phyloP scores from a whole-genome alignment of 1,140 invertebrate species.

The Apocrypta bakeri region DNA sequence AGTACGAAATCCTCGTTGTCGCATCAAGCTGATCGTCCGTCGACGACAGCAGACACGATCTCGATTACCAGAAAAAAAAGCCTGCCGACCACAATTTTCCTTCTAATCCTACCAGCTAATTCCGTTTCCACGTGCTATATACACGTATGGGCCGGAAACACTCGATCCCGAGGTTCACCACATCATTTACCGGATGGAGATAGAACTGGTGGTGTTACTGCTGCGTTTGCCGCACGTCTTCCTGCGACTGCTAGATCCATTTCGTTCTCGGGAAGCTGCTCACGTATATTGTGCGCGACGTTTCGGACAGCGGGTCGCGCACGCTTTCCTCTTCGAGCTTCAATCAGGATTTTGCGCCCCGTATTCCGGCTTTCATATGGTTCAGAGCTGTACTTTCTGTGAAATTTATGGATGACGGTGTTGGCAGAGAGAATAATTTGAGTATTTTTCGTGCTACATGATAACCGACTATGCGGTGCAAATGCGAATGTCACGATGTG shows the following conservation, averaged over 20 bases:
- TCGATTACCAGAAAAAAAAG: neutral
- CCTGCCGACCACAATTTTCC: neutral
- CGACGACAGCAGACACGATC: neutral
- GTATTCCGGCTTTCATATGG: neutral
- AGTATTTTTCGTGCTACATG: no score
- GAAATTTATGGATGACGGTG: neutral
- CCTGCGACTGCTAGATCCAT: neutral
- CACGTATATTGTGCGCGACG: slow-evolving; percentile 6
- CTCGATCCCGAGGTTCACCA: slow-evolving; percentile 54
- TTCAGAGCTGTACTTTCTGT: neutral
- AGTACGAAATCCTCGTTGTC: neutral
- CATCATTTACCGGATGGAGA: slow-evolving; percentile 51
- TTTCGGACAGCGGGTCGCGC: neutral
- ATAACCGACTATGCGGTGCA: no score
- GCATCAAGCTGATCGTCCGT: no score
- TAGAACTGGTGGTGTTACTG: neutral
- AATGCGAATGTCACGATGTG: no score
- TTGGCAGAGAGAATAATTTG: neutral
- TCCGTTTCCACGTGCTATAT: neutral
- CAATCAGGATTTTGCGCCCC: neutral
- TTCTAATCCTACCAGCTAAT: neutral
- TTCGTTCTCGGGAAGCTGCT: neutral
- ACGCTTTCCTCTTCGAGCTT: neutral
- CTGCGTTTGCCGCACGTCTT: slow-evolving; percentile 1
- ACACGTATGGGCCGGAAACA: slow-evolving; percentile 42